Percentiles rank a stretch among this genome's conserved stretches.
Evolutionary conservation across 1,140 invertebrate genomes (phyloP).

Genomic region (Campoletis sonorensis): DNA sequence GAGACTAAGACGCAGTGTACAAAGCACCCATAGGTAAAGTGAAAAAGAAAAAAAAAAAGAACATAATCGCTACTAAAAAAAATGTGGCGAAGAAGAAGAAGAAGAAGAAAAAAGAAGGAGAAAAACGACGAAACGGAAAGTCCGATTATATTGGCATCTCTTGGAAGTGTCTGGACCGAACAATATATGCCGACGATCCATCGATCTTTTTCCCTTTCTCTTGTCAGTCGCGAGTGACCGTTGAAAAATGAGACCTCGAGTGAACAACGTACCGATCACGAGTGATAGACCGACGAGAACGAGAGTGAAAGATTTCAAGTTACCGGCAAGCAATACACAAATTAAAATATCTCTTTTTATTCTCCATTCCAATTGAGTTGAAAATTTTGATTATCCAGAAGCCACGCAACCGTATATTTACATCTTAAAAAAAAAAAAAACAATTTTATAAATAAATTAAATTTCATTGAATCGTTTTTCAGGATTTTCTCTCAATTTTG

Average conservation of each 20-base stretch:
- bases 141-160: background rate
- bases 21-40: too few species aligned
- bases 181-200: constrained; percentile 6
- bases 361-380: background rate
- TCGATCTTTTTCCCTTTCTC: constrained; percentile 27
- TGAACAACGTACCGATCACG: background rate
- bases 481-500: too few species aligned
- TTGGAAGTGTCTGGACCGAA: background rate
- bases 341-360: background rate
- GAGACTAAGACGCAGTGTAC: too few species aligned
- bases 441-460: too few species aligned
- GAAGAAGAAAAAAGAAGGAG: background rate
- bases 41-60: too few species aligned
- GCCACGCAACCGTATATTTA: too few species aligned
- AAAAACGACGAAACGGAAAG: constrained; percentile 9
- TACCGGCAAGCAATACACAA: background rate
- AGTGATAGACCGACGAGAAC: background rate
- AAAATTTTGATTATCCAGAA: too few species aligned
- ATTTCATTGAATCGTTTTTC: too few species aligned
- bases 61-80: too few species aligned
- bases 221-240: constrained; percentile 13
- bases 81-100: background rate
- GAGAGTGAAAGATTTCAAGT: constrained; percentile 9
- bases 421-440: too few species aligned
- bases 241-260: background rate